A percentile compares a stretch with the other conserved stretches of the same genome.
These are phyloP conservation scores for Aphaenogaster floridana DNA, from an alignment of 1,140 invertebrate species.

Conservation along the genomic window DNA sequence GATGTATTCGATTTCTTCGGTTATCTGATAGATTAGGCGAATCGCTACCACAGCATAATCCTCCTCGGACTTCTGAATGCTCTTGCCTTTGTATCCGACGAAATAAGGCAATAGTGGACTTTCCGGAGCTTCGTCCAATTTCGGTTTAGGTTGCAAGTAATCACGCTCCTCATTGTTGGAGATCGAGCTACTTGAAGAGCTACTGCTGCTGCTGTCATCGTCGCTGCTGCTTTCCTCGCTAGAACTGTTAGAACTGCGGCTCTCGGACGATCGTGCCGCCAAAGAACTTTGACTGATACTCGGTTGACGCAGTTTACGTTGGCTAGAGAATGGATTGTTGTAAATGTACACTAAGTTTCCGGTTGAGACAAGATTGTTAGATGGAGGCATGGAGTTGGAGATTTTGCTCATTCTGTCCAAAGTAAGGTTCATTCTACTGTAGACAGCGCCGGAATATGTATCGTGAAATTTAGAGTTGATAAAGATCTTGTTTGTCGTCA, in stretches of 20 bases:
- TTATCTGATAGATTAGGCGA: constrained; percentile 87
- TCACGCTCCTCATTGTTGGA: constrained; percentile 81
- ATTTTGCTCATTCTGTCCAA: constrained; percentile 82
- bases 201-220: background rate
- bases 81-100: constrained; percentile 87
- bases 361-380: constrained; percentile 80
- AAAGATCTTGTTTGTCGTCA: constrained; percentile 88
- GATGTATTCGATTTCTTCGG: constrained; percentile 86
- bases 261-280: constrained; percentile 3
- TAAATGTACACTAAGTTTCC: constrained; percentile 88
- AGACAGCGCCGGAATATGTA: constrained; percentile 86
- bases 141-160: constrained; percentile 84
- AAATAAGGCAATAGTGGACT: constrained; percentile 86
- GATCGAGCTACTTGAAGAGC: constrained; percentile 78
- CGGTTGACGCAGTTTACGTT: constrained; percentile 6
- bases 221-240: constrained; percentile 19
- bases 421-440: constrained; percentile 88
- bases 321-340: constrained; percentile 77
- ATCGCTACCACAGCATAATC: constrained; percentile 82
- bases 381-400: constrained; percentile 18
- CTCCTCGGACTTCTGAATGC: constrained; percentile 80
- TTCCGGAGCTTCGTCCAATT: constrained; percentile 83
- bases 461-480: constrained; percentile 87
- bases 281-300: background rate
- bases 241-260: background rate